Evolutionary conservation across 2,797 vertebrate species (phyloP).

Genomic region (Melanotaenia pygmaea): DNA sequence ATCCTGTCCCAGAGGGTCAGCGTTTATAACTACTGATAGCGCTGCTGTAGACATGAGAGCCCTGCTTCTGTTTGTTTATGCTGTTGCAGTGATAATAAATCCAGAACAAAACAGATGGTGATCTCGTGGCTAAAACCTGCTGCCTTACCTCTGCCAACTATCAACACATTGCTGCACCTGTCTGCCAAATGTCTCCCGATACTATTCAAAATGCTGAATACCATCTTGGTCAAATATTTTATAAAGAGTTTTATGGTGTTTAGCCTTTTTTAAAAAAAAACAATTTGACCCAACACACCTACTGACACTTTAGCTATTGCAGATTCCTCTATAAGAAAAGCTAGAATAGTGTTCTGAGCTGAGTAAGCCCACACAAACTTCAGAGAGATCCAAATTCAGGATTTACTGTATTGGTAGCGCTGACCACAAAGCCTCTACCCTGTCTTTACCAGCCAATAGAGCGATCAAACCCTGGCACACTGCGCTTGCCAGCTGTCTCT

Average conservation of each 20-base stretch:
- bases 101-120: conserved; percentile 74
- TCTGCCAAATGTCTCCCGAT: conserved; percentile 49
- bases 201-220: conserved; percentile 9
- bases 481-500: conserved; percentile 45
- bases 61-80: conserved; percentile 23
- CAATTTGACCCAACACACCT: neutral
- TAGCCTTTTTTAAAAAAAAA: neutral
- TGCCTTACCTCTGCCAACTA: conserved; percentile 48
- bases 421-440: conserved; percentile 36
- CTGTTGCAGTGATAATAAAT: conserved; percentile 55
- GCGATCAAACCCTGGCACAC: conserved; percentile 49
- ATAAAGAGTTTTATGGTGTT: neutral
- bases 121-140: conserved; percentile 62
- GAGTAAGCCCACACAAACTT: conserved; percentile 6
- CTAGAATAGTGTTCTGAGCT: neutral
- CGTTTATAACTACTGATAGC: neutral
- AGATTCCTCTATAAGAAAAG: neutral
- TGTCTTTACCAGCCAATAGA: conserved; percentile 38
- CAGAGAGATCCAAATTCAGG: conserved; percentile 27
- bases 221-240: conserved; percentile 12
- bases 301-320: neutral
- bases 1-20: neutral
- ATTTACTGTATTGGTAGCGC: conserved; percentile 1
- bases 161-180: conserved; percentile 13
- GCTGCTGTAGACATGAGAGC: conserved; percentile 22